Base-by-base conservation (phyloP, 2,888 invertebrate species). In the Synanthedon formicaeformis region DNA sequence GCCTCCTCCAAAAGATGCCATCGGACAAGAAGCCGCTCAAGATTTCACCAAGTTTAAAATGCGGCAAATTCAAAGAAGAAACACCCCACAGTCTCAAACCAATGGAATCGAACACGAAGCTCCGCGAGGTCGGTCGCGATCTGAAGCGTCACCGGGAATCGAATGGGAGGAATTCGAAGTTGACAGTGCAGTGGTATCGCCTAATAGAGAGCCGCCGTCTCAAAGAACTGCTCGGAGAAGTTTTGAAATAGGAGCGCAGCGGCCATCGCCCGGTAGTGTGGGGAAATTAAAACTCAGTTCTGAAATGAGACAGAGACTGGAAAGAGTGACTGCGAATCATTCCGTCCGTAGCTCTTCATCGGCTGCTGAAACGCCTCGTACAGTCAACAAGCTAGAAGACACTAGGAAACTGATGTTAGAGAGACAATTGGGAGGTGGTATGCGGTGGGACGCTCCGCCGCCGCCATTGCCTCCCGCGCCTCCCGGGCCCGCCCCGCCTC, bases 141-240 rank as follows among this genome's bases (percentile, higher is more conserved):
- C 86, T 0, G 86, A 87, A 58, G 85, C 77, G 0, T 75, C 89
- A 3, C 89, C 89, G 1, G 88, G 90, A 0, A 91, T 93, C 1
- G 95, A 95, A 59, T 95, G 95, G 95, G 95, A 95, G 64, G 95
- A 95, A 70, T 93, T 94, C 57, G 95, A 95, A 67, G 92, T 94
- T 4, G 93, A 93, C 57, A 75, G 85, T 0, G 75, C 75, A 1
- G 72, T 80, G 0, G 60, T 67, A 0, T 76, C 81, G 1, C 74
- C 84, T 2, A 75, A 72, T 54, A 75, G 85, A 53, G 87, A 86
- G 58, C 82, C 85, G 0, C 83, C 87, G 0, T 78, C 69, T 41
- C 82, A 82, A 53, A 65, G 85, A 54, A 83, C 82, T 0, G 81
- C 85, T 1, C 81, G 90, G 54, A 84, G 92, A 55, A 93, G 93